Conservation (phyloP, 2,113 vertebrate genomes). For the Boleophthalmus pectinirostris region DNA sequence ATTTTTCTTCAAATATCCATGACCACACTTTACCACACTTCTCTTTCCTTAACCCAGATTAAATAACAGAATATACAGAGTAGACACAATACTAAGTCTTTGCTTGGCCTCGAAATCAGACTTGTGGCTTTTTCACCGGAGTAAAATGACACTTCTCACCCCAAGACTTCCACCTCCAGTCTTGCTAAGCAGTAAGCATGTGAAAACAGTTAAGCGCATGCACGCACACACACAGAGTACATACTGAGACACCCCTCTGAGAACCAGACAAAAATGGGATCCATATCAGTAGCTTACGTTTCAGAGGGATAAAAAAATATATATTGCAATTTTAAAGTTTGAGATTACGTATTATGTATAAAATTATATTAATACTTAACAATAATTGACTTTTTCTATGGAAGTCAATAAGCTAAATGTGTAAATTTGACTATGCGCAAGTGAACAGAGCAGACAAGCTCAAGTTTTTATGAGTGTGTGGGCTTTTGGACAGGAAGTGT, state of each 20-base stretch:
- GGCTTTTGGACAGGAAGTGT: slow-evolving; percentile 56
- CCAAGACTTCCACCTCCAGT: slow-evolving; percentile 15
- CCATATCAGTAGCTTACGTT: slow-evolving; percentile 6
- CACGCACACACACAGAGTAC: background rate
- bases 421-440: slow-evolving; percentile 5
- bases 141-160: slow-evolving; percentile 52
- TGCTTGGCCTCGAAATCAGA: slow-evolving; percentile 41
- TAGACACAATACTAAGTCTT: slow-evolving; percentile 28
- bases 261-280: slow-evolving; percentile 20
- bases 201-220: background rate
- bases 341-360: background rate
- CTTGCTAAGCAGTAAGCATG: slow-evolving; percentile 9
- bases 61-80: slow-evolving; percentile 33
- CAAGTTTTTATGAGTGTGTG: slow-evolving; percentile 5
- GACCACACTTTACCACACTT: slow-evolving; percentile 47
- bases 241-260: slow-evolving; percentile 6
- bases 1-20: slow-evolving; percentile 53
- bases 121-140: slow-evolving; percentile 66
- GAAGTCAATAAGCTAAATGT: background rate
- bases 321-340: slow-evolving; percentile 28
- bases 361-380: background rate
- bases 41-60: slow-evolving; percentile 56
- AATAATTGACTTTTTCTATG: background rate
- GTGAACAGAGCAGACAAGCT: slow-evolving; percentile 29
- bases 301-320: slow-evolving; percentile 34